These are phyloP conservation scores for Calephelis nemesis DNA, from an alignment of 1,140 invertebrate species.

Conservation along the genomic window DNA sequence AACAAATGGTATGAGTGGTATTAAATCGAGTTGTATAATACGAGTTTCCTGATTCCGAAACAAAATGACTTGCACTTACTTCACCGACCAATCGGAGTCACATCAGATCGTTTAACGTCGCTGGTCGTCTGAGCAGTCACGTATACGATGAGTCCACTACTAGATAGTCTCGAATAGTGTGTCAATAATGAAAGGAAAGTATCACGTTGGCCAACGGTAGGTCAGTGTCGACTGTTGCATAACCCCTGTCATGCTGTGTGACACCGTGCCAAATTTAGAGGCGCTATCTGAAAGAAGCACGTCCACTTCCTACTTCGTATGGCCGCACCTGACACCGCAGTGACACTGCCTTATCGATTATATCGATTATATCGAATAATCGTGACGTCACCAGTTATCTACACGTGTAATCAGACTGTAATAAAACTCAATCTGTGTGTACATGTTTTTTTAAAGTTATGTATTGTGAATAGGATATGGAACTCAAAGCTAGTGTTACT, in stretches of 20 bases:
- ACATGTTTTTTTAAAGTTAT: too few relatives aligned
- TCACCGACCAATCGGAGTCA: neutral
- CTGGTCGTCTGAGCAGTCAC: neutral
- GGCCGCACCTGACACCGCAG: slow-evolving; percentile 24
- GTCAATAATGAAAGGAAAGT: slow-evolving; percentile 75
- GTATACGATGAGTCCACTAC: slow-evolving; percentile 6
- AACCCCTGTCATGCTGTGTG: slow-evolving; percentile 50
- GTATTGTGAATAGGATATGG: too few relatives aligned
- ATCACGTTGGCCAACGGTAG: slow-evolving; percentile 58
- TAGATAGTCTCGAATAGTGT: slow-evolving; percentile 52
- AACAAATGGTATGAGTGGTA: too few relatives aligned
- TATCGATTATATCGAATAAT: too few relatives aligned
- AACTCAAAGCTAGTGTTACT: too few relatives aligned
- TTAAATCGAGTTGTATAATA: too few relatives aligned
- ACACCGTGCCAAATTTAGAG: slow-evolving; percentile 46
- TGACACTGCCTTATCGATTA: slow-evolving; percentile 23
- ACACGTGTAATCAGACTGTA: neutral
- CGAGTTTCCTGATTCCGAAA: neutral
- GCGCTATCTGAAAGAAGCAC: slow-evolving; percentile 28
- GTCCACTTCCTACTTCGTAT: slow-evolving; percentile 39
- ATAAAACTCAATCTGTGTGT: neutral
- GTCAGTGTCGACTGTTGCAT: slow-evolving; percentile 72
- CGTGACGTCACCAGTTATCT: neutral
- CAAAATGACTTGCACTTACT: neutral
- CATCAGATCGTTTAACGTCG: neutral